Evolutionary conservation across 2,113 vertebrate genomes (phyloP).

Genomic region (Megalops atlanticus): DNA sequence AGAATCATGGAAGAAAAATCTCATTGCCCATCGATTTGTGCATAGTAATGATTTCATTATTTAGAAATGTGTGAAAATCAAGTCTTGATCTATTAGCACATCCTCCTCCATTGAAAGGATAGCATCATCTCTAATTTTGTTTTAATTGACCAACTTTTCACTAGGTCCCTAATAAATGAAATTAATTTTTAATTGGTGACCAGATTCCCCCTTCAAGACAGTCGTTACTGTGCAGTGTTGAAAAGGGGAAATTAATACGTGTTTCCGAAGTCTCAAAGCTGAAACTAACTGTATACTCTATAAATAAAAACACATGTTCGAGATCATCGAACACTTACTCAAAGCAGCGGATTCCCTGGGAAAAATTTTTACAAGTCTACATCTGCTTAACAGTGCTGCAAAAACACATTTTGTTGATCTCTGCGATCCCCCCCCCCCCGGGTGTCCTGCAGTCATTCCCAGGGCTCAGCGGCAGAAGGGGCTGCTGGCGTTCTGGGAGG

Average conservation of each 20-base stretch:
- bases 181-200: not conserved
- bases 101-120: not conserved
- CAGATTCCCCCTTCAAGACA: not conserved
- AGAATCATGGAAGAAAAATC: too few relatives aligned
- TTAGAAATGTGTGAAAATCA: not conserved
- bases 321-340: too few relatives aligned
- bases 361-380: too few relatives aligned
- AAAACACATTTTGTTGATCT: too few relatives aligned
- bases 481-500: conserved; percentile 80
- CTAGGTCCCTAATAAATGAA: not conserved
- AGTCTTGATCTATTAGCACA: not conserved
- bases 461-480: conserved; percentile 73
- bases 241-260: not conserved
- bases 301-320: not conserved
- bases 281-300: not conserved
- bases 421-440: not conserved
- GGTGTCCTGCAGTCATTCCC: conserved; percentile 73
- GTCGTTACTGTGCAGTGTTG: not conserved
- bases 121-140: not conserved
- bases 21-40: too few relatives aligned
- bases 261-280: not conserved
- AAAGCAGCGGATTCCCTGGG: too few relatives aligned
- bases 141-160: not conserved
- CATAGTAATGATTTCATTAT: not conserved
- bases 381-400: too few relatives aligned